Evolutionary conservation across 2,888 invertebrate genomes (phyloP).

Genomic region (Thereva unica): DNA sequence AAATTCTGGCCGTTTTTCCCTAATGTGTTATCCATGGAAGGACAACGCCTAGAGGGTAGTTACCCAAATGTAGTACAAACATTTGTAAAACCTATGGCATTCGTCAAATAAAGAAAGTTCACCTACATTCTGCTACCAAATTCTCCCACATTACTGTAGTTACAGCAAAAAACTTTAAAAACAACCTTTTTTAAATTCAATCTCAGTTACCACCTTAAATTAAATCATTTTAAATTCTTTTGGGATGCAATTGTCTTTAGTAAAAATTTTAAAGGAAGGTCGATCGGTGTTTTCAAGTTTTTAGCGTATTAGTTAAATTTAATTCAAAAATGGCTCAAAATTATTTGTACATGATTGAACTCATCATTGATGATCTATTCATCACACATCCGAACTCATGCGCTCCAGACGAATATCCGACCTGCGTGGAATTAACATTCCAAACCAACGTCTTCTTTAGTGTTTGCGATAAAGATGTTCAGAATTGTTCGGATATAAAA

Average conservation of each 20-base stretch:
- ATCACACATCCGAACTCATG: conserved; percentile 54
- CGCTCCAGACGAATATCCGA: conserved; percentile 57
- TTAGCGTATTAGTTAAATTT: neutral
- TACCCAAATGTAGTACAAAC: too few species aligned
- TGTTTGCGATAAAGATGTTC: conserved; percentile 54
- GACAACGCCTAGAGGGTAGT: too few species aligned
- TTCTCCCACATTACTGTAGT: too few species aligned
- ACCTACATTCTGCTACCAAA: too few species aligned
- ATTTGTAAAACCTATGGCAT: too few species aligned
- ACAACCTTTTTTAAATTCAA: too few species aligned
- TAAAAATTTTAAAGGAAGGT: conserved; percentile 1
- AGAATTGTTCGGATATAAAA: conserved; percentile 34
- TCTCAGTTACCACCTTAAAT: too few species aligned
- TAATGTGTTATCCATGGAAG: too few species aligned
- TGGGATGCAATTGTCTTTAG: neutral
- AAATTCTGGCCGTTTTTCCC: too few species aligned
- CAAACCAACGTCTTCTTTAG: conserved; percentile 53
- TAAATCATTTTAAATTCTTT: neutral
- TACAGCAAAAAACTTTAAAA: too few species aligned
- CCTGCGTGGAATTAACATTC: conserved; percentile 55
- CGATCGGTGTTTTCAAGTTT: conserved; percentile 15
- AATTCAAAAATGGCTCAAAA: conserved; percentile 48
- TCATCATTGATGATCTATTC: conserved; percentile 54
- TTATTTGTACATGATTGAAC: conserved; percentile 56
- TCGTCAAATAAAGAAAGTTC: too few species aligned